Evolutionary conservation across 2,888 invertebrate genomes (phyloP), one percentile per base, ranked within the genome.

Genomic region (Chrysotoxum bicinctum): DNA sequence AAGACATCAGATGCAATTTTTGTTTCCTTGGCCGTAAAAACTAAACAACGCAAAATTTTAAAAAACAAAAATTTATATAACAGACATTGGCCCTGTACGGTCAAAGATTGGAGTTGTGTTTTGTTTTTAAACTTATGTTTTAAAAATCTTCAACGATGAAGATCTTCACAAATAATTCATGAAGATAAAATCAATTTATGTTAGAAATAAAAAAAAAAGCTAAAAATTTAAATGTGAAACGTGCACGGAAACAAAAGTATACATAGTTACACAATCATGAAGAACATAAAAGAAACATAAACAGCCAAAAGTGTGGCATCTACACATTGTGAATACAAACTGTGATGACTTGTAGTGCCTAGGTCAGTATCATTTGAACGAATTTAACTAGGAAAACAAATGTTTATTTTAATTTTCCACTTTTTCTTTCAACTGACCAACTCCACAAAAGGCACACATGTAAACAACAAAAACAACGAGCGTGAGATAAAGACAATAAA

Each of bases 301-400:
- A 50, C n/a, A 50, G 6, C 30, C 16, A 35, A 66, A 66, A 62
- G 43, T 37, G 62, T 43, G 62, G 32, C 32, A 30, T 66, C 12
- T 32, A 14, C 43, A 21, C 48, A 16, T 32, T 48, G 32, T n/a
- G 64, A 66, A 66, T 66, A 66, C 19, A 48, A 48, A 66, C 48
- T 14, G 12, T 3, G 5, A 10, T n/a, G 7, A 14, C 10, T 21
- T 21, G 21, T 14, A 21, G 21, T 21, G 48, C 48, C 32, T 66
- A 66, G 64, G 64, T 66, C 64, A 66, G 32, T 48, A 35, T 48
- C 45, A 48, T 16, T 50, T 26, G 5, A 14, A 32, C 10, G 14
- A 50, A 35, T n/a, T 14, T 21, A 6, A 5, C 16, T 32, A 54
- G n/a, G 10, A 16, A 30, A 26, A 30, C 48, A 52, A 35, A 30